Conservation (phyloP, 2,888 invertebrate genomes). For the Cyclophora punctaria region DNA sequence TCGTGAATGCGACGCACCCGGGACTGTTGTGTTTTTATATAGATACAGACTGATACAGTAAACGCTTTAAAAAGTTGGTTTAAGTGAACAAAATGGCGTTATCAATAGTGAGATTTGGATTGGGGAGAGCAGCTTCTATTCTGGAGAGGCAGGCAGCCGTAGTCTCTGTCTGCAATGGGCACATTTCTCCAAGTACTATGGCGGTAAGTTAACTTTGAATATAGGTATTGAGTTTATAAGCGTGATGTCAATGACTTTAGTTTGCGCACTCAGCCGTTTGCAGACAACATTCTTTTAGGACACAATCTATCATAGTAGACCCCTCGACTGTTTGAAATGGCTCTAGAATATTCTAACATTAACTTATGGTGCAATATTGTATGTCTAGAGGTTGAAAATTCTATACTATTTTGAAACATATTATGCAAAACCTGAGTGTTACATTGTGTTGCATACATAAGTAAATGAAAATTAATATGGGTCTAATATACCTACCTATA, state of each 20-base stretch:
- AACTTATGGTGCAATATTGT: no score
- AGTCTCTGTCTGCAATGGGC: slow-evolving; percentile 34
- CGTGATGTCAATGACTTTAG: slow-evolving; percentile 12
- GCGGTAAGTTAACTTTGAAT: neutral
- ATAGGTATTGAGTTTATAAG: neutral
- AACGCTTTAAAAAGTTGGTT: slow-evolving; percentile 7
- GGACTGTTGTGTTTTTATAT: slow-evolving; percentile 2
- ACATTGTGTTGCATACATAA: no score
- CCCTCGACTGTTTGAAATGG: no score
- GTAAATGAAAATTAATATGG: no score
- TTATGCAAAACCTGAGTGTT: no score
- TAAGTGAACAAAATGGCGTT: slow-evolving; percentile 54
- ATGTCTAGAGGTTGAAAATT: no score
- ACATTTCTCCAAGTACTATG: slow-evolving; percentile 23
- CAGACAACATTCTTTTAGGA: neutral
- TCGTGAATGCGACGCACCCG: neutral
- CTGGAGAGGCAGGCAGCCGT: slow-evolving; percentile 53
- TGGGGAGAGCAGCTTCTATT: slow-evolving; percentile 42
- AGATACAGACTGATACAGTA: neutral
- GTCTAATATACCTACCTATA: no score
- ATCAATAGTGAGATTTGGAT: slow-evolving; percentile 56
- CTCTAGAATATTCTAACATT: no score
- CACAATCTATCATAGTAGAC: neutral
- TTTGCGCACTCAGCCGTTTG: neutral
- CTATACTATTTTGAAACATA: no score